Evolutionary conservation across 2,888 invertebrate genomes (phyloP), one percentile per base, ranked within the genome.

Genomic region (Conchocele bisecta): DNA sequence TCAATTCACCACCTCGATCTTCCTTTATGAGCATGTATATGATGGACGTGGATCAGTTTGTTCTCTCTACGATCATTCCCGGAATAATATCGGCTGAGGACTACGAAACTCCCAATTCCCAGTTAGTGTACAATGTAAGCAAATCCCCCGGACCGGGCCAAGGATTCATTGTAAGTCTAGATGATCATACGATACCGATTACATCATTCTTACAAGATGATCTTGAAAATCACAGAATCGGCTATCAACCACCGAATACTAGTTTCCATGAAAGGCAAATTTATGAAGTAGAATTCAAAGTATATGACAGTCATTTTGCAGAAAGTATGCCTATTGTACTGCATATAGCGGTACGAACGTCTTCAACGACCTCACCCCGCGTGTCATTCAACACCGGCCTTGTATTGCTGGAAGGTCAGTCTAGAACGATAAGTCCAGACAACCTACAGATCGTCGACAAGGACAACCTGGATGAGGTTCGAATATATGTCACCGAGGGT

Each of bases 11-110:
- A 4, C 91, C 91, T 0, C 83, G 86, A 44, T 86, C 88, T 20
- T 86, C 89, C 13, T 88, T 85, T 75, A 84, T 86, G 75, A 88
- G 87, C 39, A 86, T 87, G 83, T 87, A 88, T 65, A 87, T 89
- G 68, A 88, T 91, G 88, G 90, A 89, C 65, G 90, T 90, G 11
- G 89, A 89, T 63, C 88, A 91, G 79, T 90, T 88, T 63, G 83
- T 89, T 20, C 76, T 90, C 50, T 84, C 89, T 3, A 85, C 89
- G 1, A 83, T 91, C n/a, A 86, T 89, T 50, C 86, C 89, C 1
- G 85, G 87, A 15, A 86, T 90, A 9, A 85, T 91, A 37, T 88
- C 88, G 1, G 91, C 90, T 7, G 86, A 86, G 59, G 91, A 91
- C 74, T 87, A 87, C 50, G 91, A 91, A 76, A 91, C 90, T 4